Evolutionary conservation across 2,113 vertebrate genomes (phyloP).

Genomic region (Patagioenas fasciata): DNA sequence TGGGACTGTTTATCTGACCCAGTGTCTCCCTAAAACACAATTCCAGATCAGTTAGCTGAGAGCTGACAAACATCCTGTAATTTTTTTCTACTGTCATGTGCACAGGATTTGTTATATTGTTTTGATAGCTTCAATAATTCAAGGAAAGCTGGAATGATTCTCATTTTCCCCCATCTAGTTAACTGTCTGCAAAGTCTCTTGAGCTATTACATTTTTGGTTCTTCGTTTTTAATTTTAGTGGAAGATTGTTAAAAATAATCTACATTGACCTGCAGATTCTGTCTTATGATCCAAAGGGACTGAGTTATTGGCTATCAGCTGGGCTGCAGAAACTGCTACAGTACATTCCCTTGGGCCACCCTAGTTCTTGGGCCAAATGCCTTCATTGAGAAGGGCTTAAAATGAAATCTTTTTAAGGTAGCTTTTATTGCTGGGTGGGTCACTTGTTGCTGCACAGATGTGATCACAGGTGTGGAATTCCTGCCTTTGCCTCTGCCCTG

Average conservation of each 20-base stretch:
- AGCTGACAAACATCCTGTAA: not conserved
- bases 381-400: not conserved
- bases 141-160: not conserved
- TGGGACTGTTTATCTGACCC: not conserved
- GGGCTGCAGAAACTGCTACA: not conserved
- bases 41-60: not conserved
- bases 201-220: not conserved
- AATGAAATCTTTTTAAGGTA: not conserved
- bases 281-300: not conserved
- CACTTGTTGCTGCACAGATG: not conserved
- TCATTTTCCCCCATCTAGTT: not conserved
- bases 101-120: not conserved
- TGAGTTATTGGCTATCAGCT: not conserved
- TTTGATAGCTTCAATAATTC: not conserved
- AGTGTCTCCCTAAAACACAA: not conserved
- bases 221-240: not conserved
- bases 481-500: not conserved
- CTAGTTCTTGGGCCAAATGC: not conserved
- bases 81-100: not conserved
- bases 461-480: not conserved
- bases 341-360: not conserved
- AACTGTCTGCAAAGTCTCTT: not conserved
- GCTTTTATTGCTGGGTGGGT: not conserved
- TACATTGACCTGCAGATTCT: not conserved
- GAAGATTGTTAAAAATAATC: not conserved